Percentiles rank a stretch among this genome's conserved stretches.
Conservation (phyloP, 2,797 vertebrate species). For the Schizopygopsis malacanthus region DNA sequence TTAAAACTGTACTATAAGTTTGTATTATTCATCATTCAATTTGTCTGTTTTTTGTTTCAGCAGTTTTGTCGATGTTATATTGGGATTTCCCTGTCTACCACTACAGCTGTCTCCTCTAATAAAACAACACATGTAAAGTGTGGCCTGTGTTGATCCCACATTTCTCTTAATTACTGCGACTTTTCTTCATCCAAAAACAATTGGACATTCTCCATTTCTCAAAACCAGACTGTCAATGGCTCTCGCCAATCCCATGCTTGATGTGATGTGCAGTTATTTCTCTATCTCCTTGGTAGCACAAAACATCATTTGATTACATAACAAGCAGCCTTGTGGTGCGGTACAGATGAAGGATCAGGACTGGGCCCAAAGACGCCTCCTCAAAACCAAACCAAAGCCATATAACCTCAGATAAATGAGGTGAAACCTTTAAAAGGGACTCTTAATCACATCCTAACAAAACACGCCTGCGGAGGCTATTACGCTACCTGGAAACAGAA, state of each 20-base stretch:
- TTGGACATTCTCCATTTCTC: constrained; percentile 9
- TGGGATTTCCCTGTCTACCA: constrained; percentile 52
- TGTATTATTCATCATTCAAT: constrained; percentile 29
- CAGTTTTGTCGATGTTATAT: constrained; percentile 38
- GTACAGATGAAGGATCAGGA: constrained; percentile 41
- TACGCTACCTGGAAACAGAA: constrained; percentile 43
- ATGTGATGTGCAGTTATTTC: constrained; percentile 36
- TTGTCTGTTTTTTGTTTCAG: constrained; percentile 37
- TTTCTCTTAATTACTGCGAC: constrained; percentile 41
- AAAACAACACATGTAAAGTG: constrained; percentile 41
- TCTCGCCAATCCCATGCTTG: neutral
- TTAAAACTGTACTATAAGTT: neutral
- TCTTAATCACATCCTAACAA: constrained; percentile 47
- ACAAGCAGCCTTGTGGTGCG: constrained; percentile 17
- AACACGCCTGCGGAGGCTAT: constrained; percentile 30
- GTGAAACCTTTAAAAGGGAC: constrained; percentile 39
- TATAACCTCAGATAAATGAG: constrained; percentile 42
- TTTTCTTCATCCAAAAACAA: constrained; percentile 40
- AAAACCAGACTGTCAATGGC: constrained; percentile 11
- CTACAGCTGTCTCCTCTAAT: constrained; percentile 42
- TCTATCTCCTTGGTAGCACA: constrained; percentile 52
- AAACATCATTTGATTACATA: constrained; percentile 51
- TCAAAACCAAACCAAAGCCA: constrained; percentile 55
- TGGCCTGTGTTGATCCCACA: constrained; percentile 23
- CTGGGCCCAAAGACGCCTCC: constrained; percentile 32